Percentiles rank a stretch among this genome's conserved stretches.
phyloP scores from a whole-genome alignment of 35 echinoderm and acorn worm genomes.

The Apostichopus californicus region DNA sequence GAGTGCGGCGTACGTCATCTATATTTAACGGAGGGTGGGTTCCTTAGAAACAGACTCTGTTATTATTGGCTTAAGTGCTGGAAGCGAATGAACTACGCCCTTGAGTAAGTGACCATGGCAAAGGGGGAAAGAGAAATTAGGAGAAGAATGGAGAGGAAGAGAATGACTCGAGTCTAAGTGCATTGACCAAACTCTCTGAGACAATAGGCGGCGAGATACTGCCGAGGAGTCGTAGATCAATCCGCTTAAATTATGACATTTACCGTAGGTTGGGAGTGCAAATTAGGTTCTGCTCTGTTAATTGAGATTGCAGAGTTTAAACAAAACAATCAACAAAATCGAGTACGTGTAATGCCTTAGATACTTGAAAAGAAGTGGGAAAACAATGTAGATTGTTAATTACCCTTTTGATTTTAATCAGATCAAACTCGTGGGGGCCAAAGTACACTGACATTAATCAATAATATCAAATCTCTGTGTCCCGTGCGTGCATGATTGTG shows the following conservation, averaged over 20 bases:
- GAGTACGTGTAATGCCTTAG: not conserved
- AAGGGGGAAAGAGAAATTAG: not conserved
- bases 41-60: not conserved
- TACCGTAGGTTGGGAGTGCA: too few species aligned
- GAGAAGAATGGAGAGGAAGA: slow-evolving; percentile 1
- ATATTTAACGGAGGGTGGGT: not conserved
- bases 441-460: not conserved
- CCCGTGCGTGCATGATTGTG: not conserved
- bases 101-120: slow-evolving; percentile 16
- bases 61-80: not conserved
- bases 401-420: not conserved
- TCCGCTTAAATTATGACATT: not conserved
- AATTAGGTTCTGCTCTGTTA: not conserved
- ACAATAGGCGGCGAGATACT: slow-evolving; percentile 3
- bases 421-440: not conserved
- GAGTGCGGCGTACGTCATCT: not conserved
- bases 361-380: not conserved
- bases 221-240: not conserved
- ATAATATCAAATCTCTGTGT: not conserved
- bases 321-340: not conserved
- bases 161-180: not conserved
- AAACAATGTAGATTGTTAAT: not conserved
- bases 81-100: not conserved
- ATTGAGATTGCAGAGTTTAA: not conserved
- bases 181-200: slow-evolving; percentile 13